Evolutionary conservation across 1,140 invertebrate species (phyloP).

Genomic region (Bilobella aurantiaca): DNA sequence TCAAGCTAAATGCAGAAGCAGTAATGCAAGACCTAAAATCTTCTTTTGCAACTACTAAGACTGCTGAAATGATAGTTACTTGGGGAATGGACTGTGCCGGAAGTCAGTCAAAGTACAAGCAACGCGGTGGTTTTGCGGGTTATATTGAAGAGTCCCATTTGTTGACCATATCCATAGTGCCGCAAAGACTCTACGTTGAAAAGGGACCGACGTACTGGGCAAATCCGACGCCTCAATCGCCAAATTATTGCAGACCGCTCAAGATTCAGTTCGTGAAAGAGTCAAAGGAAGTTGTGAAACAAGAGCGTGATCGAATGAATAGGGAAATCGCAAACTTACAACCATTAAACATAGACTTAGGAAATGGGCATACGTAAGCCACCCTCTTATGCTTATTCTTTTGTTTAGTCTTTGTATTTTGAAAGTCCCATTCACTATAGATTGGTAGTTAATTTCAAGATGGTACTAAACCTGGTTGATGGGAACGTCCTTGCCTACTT

Average conservation of each 20-base stretch:
- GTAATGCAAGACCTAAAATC: not conserved
- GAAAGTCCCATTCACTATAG: too few species aligned
- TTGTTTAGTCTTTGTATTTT: too few species aligned
- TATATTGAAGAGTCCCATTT: not conserved
- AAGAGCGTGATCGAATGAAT: too few species aligned
- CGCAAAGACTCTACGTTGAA: not conserved
- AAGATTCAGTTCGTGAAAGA: not conserved
- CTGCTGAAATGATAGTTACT: not conserved
- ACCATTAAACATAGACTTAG: too few species aligned
- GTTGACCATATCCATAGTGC: not conserved
- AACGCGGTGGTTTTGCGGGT: not conserved
- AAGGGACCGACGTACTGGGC: not conserved
- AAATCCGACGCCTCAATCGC: not conserved
- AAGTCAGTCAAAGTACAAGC: not conserved
- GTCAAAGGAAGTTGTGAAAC: too few species aligned
- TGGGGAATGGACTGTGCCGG: not conserved
- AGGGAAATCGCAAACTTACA: too few species aligned
- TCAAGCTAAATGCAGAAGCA: not conserved
- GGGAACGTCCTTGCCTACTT: too few species aligned
- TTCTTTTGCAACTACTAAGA: not conserved
- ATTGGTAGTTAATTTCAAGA: too few species aligned
- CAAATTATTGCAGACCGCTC: not conserved
- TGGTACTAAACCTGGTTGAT: too few species aligned
- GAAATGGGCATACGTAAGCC: too few species aligned
- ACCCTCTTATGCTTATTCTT: too few species aligned